Evolutionary conservation across 1,140 invertebrate genomes (phyloP), one percentile per base, ranked within the genome.

Genomic region (Pomacea maculata): DNA sequence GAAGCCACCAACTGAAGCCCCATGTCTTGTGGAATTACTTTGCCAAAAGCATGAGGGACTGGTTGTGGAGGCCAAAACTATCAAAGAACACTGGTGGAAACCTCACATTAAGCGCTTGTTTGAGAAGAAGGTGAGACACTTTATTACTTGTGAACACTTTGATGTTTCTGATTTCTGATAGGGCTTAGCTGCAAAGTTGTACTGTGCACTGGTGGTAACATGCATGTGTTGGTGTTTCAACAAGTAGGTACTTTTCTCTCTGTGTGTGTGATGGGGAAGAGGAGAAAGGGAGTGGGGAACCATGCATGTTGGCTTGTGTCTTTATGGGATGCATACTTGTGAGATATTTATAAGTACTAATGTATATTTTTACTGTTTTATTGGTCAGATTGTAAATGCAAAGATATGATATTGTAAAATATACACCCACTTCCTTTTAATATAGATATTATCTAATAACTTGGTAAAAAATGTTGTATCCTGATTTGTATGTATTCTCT

Each of bases 51-150:
- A 96, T 88, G 92, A 94, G 78, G 96, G 96, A 3, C 93, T 97
- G 4, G 92, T 94, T 19, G 93, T 97, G 8, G 97, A 99, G 89
- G 97, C 97, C 8, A 95, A 95, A 89, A 94, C 94, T 21, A 96
- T 98, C 81, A 98, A 98, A 90, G 95, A 97, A 88, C 97, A 98
- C 89, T 96, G 94, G 84, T 96, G 95, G 93, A 96, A 95, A 88
- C 94, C 93, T 80, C 94, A 95, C 82, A 94, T 99, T 11, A 94
- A 94, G 84, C 95, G 94, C 87, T 93, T 98, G 78, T 95, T 98
- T 89, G 94, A 95, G 25, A 94, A 95, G 85, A 94, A 94, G 88
- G 94, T 95, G 89, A 80, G 68, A 83, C 55, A 19, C 8, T 75
- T 34, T 19, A 17, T 34, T 72, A 8, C 71, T 61, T 17, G 11